Evolutionary conservation across 1,140 invertebrate genomes (phyloP).

Genomic region (Tachypleus tridentatus): DNA sequence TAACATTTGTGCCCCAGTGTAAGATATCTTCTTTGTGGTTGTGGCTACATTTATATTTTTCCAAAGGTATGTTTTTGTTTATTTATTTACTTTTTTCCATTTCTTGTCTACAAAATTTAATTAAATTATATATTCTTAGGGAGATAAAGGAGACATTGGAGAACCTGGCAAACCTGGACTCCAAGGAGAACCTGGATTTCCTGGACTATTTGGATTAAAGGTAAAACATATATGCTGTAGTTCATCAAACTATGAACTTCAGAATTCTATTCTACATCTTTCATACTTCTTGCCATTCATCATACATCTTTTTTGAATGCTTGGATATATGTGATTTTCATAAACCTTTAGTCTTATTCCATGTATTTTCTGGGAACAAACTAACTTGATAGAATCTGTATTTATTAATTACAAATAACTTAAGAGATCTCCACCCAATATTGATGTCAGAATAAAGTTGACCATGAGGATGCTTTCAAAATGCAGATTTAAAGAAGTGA

Average conservation of each 20-base stretch:
- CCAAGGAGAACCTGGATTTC: slow-evolving; percentile 2
- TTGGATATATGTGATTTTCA: not conserved
- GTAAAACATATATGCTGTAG: not conserved
- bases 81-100: not conserved
- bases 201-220: slow-evolving; percentile 1
- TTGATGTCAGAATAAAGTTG: no score
- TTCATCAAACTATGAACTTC: not conserved
- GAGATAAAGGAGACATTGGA: slow-evolving; percentile 4
- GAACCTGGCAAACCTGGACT: slow-evolving; percentile 3
- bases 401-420: no score
- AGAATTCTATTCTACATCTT: not conserved
- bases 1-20: no score
- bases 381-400: not conserved
- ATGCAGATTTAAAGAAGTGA: no score
- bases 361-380: not conserved
- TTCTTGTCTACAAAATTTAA: not conserved
- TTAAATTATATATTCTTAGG: slow-evolving; percentile 5
- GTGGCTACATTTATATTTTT: no score
- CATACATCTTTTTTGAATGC: not conserved
- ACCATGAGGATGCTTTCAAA: no score
- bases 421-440: no score
- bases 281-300: not conserved
- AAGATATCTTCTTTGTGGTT: not conserved
- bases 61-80: not conserved
- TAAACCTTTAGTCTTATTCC: not conserved